Evolutionary conservation across 2,113 vertebrate species (phyloP), one percentile per base, ranked within the genome.

Genomic region (Scytalopus superciliaris): DNA sequence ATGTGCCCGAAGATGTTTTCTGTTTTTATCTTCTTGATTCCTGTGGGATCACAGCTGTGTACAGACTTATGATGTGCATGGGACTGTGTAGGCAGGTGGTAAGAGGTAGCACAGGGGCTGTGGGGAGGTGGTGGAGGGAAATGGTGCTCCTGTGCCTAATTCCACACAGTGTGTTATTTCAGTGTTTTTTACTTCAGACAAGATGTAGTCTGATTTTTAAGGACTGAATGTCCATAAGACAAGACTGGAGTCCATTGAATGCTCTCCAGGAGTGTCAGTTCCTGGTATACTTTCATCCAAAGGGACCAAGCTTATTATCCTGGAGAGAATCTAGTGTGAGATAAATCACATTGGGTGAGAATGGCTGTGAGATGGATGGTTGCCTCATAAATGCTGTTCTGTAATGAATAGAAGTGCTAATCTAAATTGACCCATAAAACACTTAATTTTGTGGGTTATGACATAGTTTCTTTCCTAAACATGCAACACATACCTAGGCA

Each of bases 1-100:
- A 37, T 1, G 19, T 79, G 6, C 13, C 70, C 35, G 28, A 27
- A 35, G 22, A 7, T 52, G 19, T 76, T 68, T 73, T 44, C 37
- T 47, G 14, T 3, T 56, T 83, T 64, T 52, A 4, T 39, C 22
- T 60, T 55, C 21, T 72, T 2, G 1, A 1, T 64, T 66, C 17
- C 28, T 31, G 37, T 68, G 44, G 37, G 49, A 14, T 73, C 88
- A 9, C 40, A 39, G 2, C 14, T 4, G 6, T 31, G 9, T 12
- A 44, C 7, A 13, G 31, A 25, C 19, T 7, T 37, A 6, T 21
- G 19, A 27, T 3, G 4, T 39, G 35, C 10, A 3, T 1, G 0
- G 31, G 49, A 31, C 49, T 2, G 0, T 5, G 3, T 59, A 18
- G 52, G 31, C 27, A 44, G 53, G 50, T 2, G 14, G 10, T 50